Conservation (phyloP, 2,888 invertebrate genomes). For the Standfussiana lucernea region DNA sequence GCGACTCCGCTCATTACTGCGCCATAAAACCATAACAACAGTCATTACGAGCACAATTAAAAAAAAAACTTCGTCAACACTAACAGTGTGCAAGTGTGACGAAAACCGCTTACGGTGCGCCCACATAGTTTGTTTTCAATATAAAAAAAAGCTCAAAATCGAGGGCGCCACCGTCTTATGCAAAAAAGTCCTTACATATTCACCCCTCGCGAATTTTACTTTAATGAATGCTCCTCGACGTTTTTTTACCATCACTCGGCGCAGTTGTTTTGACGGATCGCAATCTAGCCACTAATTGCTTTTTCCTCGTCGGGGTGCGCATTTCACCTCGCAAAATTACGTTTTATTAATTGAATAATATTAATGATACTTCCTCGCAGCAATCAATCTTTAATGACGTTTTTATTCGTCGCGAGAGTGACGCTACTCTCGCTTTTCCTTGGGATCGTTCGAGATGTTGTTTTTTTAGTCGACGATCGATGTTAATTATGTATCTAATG, state of each 20-base stretch:
- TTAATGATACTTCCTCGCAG: constrained; percentile 89
- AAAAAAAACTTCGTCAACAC: constrained; percentile 87
- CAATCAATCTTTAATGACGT: constrained; percentile 90
- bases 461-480: constrained; percentile 85
- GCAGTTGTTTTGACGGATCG: constrained; percentile 91
- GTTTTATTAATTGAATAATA: constrained; percentile 91
- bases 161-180: constrained; percentile 90
- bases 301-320: constrained; percentile 89
- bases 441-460: constrained; percentile 76
- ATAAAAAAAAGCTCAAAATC: constrained; percentile 83
- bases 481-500: constrained; percentile 90
- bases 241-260: constrained; percentile 86
- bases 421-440: constrained; percentile 82
- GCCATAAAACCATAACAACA: constrained; percentile 89
- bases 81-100: constrained; percentile 87
- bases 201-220: constrained; percentile 90
- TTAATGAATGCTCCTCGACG: constrained; percentile 89
- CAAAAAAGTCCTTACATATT: constrained; percentile 90
- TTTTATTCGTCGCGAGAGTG: constrained; percentile 88
- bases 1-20: constrained; percentile 87
- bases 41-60: constrained; percentile 89
- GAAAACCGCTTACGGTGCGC: constrained; percentile 89
- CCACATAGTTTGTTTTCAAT: constrained; percentile 89
- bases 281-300: constrained; percentile 91
- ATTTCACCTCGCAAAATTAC: constrained; percentile 88